Evolutionary conservation across 2,888 invertebrate species (phyloP).

Genomic region (Dicyrtoma fusca): DNA sequence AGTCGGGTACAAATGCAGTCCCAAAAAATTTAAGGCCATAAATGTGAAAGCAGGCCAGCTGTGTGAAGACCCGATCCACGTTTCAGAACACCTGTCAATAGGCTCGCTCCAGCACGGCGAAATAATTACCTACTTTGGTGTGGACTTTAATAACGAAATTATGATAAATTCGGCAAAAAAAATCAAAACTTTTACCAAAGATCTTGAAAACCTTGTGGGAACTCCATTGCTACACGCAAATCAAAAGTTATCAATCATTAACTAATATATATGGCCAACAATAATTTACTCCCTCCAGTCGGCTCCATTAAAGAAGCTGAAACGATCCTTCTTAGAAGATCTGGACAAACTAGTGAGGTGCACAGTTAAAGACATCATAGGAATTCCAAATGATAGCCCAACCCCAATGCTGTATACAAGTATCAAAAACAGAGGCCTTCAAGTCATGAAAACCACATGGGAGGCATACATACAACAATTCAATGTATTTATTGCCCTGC

Average conservation of each 20-base stretch:
- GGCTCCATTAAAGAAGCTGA: constrained; percentile 18
- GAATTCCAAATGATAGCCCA: constrained; percentile 31
- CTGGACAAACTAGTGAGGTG: constrained; percentile 26
- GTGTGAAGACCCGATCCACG: background rate
- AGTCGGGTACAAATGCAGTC: background rate
- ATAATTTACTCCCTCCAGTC: constrained; percentile 30
- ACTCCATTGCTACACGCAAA: constrained; percentile 16
- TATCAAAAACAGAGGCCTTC: constrained; percentile 17
- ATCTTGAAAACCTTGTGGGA: constrained; percentile 9
- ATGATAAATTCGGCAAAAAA: constrained; percentile 9
- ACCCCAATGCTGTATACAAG: constrained; percentile 34
- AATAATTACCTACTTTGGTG: constrained; percentile 32
- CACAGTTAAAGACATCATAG: constrained; percentile 15
- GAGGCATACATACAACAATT: constrained; percentile 33
- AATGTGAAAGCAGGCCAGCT: background rate
- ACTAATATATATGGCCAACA: constrained; percentile 40
- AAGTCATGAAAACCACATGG: constrained; percentile 24
- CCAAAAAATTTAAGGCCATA: background rate
- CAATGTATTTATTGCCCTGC: constrained; percentile 19
- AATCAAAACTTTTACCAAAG: background rate
- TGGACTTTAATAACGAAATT: constrained; percentile 32
- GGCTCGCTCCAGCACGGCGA: too few relatives aligned
- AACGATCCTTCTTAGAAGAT: constrained; percentile 2
- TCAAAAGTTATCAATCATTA: constrained; percentile 36
- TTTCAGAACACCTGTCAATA: too few relatives aligned